Evolutionary conservation across 2,888 invertebrate species (phyloP).

Genomic region (Tupiocoris notatus): DNA sequence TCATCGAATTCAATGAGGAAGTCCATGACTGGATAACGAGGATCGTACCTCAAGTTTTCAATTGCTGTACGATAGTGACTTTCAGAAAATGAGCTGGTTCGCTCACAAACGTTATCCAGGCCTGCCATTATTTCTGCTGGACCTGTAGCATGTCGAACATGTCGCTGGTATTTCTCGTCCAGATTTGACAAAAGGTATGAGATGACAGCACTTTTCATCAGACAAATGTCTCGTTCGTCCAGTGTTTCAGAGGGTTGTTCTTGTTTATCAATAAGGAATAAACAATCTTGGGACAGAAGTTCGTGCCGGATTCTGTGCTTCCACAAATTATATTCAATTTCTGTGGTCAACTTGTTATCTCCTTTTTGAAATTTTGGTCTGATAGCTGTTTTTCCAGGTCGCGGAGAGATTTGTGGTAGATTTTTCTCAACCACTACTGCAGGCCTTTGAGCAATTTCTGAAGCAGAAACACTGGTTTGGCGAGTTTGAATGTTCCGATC

Average conservation of each 20-base stretch:
- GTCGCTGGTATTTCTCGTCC: too few relatives aligned
- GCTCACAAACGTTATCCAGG: neutral
- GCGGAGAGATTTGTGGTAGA: too few relatives aligned
- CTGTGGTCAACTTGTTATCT: neutral
- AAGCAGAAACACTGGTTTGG: too few relatives aligned
- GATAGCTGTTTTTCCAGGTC: too few relatives aligned
- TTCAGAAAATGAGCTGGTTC: neutral
- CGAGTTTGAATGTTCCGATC: too few relatives aligned
- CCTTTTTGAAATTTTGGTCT: slow-evolving; percentile 1
- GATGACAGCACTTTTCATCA: neutral
- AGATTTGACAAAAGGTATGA: slow-evolving; percentile 6
- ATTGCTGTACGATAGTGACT: neutral
- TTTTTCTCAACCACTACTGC: too few relatives aligned
- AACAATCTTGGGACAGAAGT: neutral
- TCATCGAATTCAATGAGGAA: slow-evolving; percentile 8
- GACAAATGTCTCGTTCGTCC: neutral
- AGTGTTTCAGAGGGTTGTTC: neutral
- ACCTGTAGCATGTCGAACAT: neutral
- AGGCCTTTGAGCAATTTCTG: too few relatives aligned
- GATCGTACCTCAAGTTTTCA: slow-evolving; percentile 2
- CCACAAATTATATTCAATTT: neutral
- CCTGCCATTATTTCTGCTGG: neutral
- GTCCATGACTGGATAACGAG: neutral
- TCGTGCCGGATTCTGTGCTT: neutral
- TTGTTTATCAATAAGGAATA: neutral